These are phyloP conservation scores for Sitta carolinensis DNA, from an alignment of 2,797 vertebrate genomes.

Conservation along the genomic window DNA sequence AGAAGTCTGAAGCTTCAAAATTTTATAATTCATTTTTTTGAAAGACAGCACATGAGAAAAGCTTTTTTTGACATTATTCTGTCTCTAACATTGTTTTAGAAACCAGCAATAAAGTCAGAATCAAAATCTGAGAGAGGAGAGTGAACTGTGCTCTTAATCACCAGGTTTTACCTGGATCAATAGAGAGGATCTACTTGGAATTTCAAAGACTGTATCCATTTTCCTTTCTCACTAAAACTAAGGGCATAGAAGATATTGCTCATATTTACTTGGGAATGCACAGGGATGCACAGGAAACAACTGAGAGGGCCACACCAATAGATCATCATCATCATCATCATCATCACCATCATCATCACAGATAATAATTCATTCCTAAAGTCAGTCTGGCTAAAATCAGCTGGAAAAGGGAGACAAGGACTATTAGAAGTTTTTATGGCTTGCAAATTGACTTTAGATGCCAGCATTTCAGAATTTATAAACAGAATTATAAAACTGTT, in stretches of 20 bases:
- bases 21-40: neutral
- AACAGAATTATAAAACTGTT: neutral
- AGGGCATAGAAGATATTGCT: neutral
- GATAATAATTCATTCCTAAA: neutral
- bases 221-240: neutral
- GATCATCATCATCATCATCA: neutral
- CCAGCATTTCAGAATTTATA: neutral
- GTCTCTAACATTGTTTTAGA: neutral
- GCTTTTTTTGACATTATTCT: neutral
- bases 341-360: neutral
- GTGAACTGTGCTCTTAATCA: neutral
- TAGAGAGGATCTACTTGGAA: neutral
- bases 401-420: neutral
- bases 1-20: neutral
- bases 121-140: neutral
- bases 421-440: neutral
- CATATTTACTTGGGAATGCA: neutral
- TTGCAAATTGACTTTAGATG: neutral
- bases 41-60: neutral
- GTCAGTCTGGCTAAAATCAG: neutral
- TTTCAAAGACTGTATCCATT: neutral
- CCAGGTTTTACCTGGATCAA: neutral
- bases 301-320: neutral
- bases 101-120: constrained; percentile 24
- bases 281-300: neutral